A percentile compares a stretch with the other conserved stretches of the same genome.
Evolutionary conservation across 2,888 invertebrate genomes (phyloP).

Genomic region (Leucophenga montana): DNA sequence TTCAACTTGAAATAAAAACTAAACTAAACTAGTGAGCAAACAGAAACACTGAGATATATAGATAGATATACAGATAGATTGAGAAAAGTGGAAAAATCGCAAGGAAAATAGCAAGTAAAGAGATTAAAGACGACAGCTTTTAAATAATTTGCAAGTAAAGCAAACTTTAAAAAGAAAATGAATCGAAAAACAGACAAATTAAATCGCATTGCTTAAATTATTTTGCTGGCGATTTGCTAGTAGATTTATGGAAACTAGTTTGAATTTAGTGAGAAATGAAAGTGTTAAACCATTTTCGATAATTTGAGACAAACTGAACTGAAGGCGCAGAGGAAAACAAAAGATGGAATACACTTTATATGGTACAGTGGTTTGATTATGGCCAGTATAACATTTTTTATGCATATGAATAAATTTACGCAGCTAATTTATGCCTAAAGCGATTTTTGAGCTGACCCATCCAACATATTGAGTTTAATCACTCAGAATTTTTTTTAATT

Average conservation of each 20-base stretch:
- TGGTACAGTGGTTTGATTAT: background rate
- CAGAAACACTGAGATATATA: background rate
- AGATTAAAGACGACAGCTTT: constrained; percentile 41
- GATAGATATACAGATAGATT: too few relatives aligned
- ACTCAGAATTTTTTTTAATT: too few relatives aligned
- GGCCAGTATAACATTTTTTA: too few relatives aligned
- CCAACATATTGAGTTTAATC: too few relatives aligned
- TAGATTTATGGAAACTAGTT: too few relatives aligned
- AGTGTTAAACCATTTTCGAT: too few relatives aligned
- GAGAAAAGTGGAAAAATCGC: background rate
- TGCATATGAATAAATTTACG: constrained; percentile 2
- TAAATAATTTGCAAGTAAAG: constrained; percentile 42
- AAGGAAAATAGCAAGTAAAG: constrained; percentile 22
- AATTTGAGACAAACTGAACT: too few relatives aligned
- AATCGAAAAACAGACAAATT: background rate
- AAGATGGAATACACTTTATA: too few relatives aligned
- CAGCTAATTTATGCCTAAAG: too few relatives aligned
- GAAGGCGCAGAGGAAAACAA: too few relatives aligned
- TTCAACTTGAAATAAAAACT: background rate
- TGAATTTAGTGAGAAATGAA: background rate
- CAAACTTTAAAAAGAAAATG: background rate
- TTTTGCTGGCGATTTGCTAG: constrained; percentile 44
- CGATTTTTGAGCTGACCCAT: too few relatives aligned
- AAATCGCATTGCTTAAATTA: constrained; percentile 42
- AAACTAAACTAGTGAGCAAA: background rate